phyloP scores from a whole-genome alignment of 2,797 vertebrate species.

The Lithobates sylvaticus region DNA sequence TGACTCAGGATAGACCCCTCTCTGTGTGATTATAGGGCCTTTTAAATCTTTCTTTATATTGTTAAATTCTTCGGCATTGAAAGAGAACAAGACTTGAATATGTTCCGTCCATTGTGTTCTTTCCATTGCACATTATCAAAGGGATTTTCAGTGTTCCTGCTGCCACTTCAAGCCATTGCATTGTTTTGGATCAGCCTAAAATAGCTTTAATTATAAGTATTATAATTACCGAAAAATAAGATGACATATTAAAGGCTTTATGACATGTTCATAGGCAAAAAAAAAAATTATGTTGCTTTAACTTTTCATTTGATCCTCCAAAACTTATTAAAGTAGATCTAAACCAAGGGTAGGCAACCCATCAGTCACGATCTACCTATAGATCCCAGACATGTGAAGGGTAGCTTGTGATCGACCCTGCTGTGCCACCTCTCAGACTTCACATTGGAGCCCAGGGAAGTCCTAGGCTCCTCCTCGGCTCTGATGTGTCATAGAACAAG shows the following conservation, averaged over 20 bases:
- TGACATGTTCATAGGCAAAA: neutral
- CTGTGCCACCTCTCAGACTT: too few species aligned
- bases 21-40: neutral
- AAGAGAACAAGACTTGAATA: neutral
- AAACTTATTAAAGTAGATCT: neutral
- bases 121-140: neutral
- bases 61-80: neutral
- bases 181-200: neutral
- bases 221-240: neutral
- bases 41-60: neutral
- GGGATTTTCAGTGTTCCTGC: neutral
- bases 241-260: neutral
- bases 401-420: too few species aligned
- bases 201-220: neutral
- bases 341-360: too few species aligned
- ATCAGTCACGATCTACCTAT: too few species aligned
- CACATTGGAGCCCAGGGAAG: too few species aligned
- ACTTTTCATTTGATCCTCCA: neutral
- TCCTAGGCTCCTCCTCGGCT: too few species aligned
- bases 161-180: neutral
- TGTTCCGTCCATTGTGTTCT: neutral
- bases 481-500: too few species aligned
- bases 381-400: too few species aligned
- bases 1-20: neutral
- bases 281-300: neutral